Evolutionary conservation across 2,888 invertebrate genomes (phyloP), one percentile per base, ranked within the genome.

Genomic region (Mylabris sibirica): DNA sequence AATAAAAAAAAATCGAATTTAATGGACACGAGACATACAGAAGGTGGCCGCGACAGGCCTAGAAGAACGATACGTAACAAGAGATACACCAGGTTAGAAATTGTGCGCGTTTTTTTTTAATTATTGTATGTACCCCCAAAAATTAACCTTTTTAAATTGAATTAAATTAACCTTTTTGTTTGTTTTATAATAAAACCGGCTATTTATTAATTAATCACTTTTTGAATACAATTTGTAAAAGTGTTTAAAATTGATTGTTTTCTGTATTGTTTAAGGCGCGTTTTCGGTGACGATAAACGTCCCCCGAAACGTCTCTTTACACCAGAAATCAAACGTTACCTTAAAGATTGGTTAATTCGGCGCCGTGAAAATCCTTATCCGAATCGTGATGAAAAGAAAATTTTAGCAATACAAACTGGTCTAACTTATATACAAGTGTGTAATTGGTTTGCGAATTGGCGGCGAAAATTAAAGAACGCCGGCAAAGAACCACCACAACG

Each of bases 371-470:
- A 93, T 82, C 93, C 93, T 0, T 93, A 93, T 83, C 93, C 93
- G 1, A 92, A 91, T 79, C 86, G 93, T 70, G 92, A 92, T 75
- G 93, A 93, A 82, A 93, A 93, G 80, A 92, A 92, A 84, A 87
- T 88, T 63, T 84, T 93, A 68, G 92, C 93, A 1, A 84, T 89
- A 24, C 91, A 93, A 84, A 93, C 93, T 17, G 93, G 93, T 59
- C 87, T 93, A 26, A 93, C 93, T 22, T 93, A 93, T 77, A 92
- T 92, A 77, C 84, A 91, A 90, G 90, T 91, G 67, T 91, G 91
- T 78, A 93, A 93, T 83, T 93, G 93, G 93, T 93, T 93, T 81
- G 93, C 93, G n/a, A 93, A 93, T 79, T 93, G 93, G 93, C 87
- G 93, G 69, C 85, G 93, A 77, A 93, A 93, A 82, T 84, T 93